These are phyloP conservation scores for Carlito syrichta DNA, from an alignment of 2,113 vertebrate species.

Conservation along the genomic window DNA sequence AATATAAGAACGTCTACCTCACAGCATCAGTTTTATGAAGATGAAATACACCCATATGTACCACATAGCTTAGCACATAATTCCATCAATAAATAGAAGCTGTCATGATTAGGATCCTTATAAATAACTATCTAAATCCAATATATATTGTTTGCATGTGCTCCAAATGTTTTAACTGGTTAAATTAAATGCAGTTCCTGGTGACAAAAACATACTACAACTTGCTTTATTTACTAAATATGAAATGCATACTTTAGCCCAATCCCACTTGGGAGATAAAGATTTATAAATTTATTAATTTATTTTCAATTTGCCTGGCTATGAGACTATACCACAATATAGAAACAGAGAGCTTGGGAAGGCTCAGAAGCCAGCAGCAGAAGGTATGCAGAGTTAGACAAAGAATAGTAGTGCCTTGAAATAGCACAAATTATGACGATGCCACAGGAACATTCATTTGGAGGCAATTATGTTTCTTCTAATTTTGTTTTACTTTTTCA, in stretches of 20 bases:
- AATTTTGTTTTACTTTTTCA: conserved; percentile 47
- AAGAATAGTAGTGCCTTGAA: neutral
- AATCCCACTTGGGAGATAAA: neutral
- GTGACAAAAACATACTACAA: neutral
- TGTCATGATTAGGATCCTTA: neutral
- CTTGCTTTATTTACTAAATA: neutral
- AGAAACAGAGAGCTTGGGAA: neutral
- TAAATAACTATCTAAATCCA: neutral
- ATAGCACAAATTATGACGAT: neutral
- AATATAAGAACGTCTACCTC: neutral
- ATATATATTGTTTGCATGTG: neutral
- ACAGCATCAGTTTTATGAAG: neutral
- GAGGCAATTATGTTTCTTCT: conserved; percentile 11
- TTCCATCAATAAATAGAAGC: neutral
- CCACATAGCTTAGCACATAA: neutral
- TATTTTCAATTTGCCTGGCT: neutral
- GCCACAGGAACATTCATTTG: neutral
- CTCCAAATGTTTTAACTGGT: neutral
- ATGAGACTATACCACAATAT: neutral
- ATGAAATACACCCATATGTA: neutral
- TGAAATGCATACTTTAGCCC: neutral
- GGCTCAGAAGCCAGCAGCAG: neutral
- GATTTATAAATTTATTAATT: neutral
- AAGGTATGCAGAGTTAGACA: neutral
- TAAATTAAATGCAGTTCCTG: neutral